These are phyloP conservation scores for Apamea monoglypha DNA, from an alignment of 2,888 invertebrate species.

Conservation along the genomic window DNA sequence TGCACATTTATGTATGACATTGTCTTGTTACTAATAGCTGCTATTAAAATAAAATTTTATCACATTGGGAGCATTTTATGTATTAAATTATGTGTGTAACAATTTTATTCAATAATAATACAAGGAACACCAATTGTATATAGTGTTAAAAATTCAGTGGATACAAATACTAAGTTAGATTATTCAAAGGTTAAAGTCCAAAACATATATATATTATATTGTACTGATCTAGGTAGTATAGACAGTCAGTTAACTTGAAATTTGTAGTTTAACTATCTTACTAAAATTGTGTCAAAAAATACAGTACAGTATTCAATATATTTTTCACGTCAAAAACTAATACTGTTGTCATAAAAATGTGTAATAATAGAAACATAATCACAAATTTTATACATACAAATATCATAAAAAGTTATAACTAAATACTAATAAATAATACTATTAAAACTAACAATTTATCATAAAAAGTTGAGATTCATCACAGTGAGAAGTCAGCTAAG, in stretches of 20 bases:
- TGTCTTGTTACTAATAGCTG: conserved; percentile 42
- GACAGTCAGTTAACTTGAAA: conserved; percentile 17
- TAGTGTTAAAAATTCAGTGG: not conserved
- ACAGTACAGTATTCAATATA: conserved; percentile 11
- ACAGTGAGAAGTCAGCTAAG: conserved; percentile 69
- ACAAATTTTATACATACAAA: conserved; percentile 58
- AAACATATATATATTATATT: conserved; percentile 5
- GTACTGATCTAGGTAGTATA: not conserved
- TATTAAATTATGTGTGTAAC: conserved; percentile 1
- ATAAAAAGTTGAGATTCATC: conserved; percentile 74
- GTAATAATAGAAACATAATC: conserved; percentile 48
- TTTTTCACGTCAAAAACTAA: conserved; percentile 39
- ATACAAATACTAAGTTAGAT: not conserved
- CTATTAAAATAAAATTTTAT: conserved; percentile 19
- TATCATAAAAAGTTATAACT: conserved; percentile 62
- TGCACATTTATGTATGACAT: conserved; percentile 17
- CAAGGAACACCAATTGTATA: conserved; percentile 9
- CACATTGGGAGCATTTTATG: conserved; percentile 27
- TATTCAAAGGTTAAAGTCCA: not conserved
- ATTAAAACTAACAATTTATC: conserved; percentile 67
- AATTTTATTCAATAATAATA: conserved; percentile 26
- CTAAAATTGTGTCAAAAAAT: conserved; percentile 42
- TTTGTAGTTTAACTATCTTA: conserved; percentile 9
- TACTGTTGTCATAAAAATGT: conserved; percentile 50
- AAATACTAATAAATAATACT: conserved; percentile 65